These are phyloP conservation scores for Dicycla oo DNA, from an alignment of 2,888 invertebrate genomes.

Conservation along the genomic window DNA sequence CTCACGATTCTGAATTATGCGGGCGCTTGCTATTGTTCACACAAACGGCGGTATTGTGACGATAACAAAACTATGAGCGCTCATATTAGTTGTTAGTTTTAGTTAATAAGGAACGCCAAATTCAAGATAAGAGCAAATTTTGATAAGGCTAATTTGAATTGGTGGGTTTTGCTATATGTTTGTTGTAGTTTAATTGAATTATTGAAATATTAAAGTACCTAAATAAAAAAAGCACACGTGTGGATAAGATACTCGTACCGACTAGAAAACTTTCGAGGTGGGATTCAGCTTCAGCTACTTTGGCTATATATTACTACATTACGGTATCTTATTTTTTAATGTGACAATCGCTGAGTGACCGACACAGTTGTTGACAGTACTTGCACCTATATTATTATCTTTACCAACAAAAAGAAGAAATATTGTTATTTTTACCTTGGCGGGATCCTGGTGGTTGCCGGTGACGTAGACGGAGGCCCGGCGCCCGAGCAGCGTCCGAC, in stretches of 20 bases:
- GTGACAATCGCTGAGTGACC: background rate
- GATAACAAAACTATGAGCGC: conserved; percentile 48
- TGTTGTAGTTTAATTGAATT: conserved; percentile 10
- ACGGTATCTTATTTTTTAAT: no score
- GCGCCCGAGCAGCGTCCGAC: conserved; percentile 92
- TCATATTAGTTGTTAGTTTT: conserved; percentile 42
- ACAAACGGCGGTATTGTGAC: conserved; percentile 52
- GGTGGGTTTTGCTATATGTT: background rate
- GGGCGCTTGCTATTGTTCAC: conserved; percentile 62
- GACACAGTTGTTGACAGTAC: no score
- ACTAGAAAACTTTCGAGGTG: background rate
- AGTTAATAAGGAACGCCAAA: conserved; percentile 35
- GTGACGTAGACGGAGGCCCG: conserved; percentile 92
- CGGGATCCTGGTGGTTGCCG: conserved; percentile 91
- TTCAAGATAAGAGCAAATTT: conserved; percentile 18
- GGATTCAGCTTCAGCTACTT: background rate
- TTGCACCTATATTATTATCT: background rate
- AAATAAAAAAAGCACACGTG: background rate
- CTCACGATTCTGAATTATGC: conserved; percentile 66
- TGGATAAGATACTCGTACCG: no score
- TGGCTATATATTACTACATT: background rate
- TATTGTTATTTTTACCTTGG: conserved; percentile 88
- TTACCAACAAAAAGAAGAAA: background rate
- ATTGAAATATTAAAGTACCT: background rate
- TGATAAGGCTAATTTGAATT: conserved; percentile 14